These are phyloP conservation scores for Oryzias celebensis DNA, from an alignment of 2,113 vertebrate genomes.

Conservation along the genomic window DNA sequence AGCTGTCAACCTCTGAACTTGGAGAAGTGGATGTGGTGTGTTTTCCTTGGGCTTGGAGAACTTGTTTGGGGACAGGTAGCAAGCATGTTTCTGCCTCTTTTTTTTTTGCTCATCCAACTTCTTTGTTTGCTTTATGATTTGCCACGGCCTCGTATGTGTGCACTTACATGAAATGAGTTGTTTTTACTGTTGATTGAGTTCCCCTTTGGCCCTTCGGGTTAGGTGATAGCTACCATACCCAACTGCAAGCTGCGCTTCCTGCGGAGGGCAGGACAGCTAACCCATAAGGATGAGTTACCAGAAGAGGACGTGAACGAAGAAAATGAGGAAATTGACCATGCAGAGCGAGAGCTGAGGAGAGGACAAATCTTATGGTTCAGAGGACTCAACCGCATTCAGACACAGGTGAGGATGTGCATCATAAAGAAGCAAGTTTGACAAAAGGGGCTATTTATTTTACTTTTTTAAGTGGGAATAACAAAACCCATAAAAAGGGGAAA, in stretches of 20 bases:
- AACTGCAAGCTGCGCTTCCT: constrained; percentile 95
- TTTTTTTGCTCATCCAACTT: neutral
- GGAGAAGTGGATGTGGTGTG: constrained; percentile 99
- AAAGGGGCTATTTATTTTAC: too few relatives aligned
- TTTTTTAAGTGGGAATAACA: too few relatives aligned
- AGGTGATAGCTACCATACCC: constrained; percentile 93
- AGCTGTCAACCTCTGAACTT: constrained; percentile 92
- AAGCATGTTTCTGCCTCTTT: constrained; percentile 5
- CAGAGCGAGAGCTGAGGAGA: constrained; percentile 92
- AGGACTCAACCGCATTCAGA: constrained; percentile 97
- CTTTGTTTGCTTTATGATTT: constrained; percentile 1
- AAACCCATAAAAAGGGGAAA: too few relatives aligned
- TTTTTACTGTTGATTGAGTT: too few relatives aligned
- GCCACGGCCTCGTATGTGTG: neutral
- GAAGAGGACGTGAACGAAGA: constrained; percentile 96
- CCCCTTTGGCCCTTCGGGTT: constrained; percentile 46
- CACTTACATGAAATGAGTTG: too few relatives aligned
- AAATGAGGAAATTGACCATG: constrained; percentile 96
- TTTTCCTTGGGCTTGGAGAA: constrained; percentile 95
- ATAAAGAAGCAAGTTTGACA: too few relatives aligned
- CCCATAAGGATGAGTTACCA: constrained; percentile 88
- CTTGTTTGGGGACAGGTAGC: constrained; percentile 98
- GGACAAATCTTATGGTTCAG: constrained; percentile 99
- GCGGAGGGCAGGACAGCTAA: constrained; percentile 90
- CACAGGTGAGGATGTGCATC: constrained; percentile 83